Conservation (phyloP, 2,113 vertebrate species). For the Coryphaenoides rupestris region DNA sequence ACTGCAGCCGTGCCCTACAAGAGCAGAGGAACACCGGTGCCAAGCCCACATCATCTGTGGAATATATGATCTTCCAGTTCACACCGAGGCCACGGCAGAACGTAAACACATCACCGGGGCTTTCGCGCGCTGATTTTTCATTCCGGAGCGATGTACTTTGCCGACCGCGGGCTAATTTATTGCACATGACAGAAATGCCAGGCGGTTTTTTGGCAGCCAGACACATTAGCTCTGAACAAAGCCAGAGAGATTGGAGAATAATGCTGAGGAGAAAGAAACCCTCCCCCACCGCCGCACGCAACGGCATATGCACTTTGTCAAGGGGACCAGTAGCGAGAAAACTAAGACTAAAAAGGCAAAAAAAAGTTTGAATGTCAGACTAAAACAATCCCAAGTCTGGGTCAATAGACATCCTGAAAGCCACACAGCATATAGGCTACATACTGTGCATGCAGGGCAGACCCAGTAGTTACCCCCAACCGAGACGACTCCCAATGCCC, state of each 20-base stretch:
- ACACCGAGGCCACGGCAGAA: slow-evolving; percentile 70
- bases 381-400: slow-evolving; percentile 23
- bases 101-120: slow-evolving; percentile 73
- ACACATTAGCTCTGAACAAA: slow-evolving; percentile 63
- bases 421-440: slow-evolving; percentile 29
- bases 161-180: slow-evolving; percentile 71
- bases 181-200: slow-evolving; percentile 72
- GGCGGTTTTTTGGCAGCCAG: slow-evolving; percentile 64
- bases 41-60: slow-evolving; percentile 73
- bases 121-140: slow-evolving; percentile 68
- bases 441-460: neutral
- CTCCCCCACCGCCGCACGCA: slow-evolving; percentile 48
- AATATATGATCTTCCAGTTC: slow-evolving; percentile 74
- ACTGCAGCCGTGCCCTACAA: slow-evolving; percentile 34
- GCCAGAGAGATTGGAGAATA: slow-evolving; percentile 63
- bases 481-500: no score
- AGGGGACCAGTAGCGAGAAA: slow-evolving; percentile 29
- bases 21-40: slow-evolving; percentile 62
- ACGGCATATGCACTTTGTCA: slow-evolving; percentile 56
- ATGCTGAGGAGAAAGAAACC: slow-evolving; percentile 57
- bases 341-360: no score
- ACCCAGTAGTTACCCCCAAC: no score
- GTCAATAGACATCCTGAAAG: slow-evolving; percentile 47
- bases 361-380: slow-evolving; percentile 48
- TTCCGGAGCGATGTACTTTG: slow-evolving; percentile 63